These are phyloP conservation scores for Drosophila robusta DNA, from an alignment of 2,888 invertebrate genomes.

Conservation along the genomic window DNA sequence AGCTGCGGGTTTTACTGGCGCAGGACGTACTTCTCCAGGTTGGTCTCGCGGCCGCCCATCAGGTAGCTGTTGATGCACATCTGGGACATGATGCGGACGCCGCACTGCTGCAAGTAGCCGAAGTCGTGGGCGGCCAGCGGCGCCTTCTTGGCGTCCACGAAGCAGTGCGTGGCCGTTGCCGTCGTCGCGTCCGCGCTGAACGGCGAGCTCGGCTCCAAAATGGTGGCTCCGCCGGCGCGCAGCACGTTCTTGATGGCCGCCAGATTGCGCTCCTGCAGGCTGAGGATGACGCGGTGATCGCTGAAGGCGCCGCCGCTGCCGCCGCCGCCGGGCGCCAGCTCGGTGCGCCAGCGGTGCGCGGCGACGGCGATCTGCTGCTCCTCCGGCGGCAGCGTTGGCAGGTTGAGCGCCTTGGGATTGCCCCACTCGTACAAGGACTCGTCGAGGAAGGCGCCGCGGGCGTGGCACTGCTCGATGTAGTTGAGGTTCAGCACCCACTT, in stretches of 20 bases:
- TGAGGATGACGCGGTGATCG: slow-evolving; percentile 86
- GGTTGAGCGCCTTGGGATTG: slow-evolving; percentile 88
- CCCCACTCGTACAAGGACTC: slow-evolving; percentile 95
- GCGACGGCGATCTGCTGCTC: slow-evolving; percentile 87
- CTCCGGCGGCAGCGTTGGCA: slow-evolving; percentile 84
- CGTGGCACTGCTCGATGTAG: slow-evolving; percentile 90
- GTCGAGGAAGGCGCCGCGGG: slow-evolving; percentile 76
- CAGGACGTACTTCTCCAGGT: slow-evolving; percentile 73
- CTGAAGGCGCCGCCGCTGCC: slow-evolving; percentile 86
- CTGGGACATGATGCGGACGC: slow-evolving; percentile 80
- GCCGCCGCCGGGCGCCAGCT: slow-evolving; percentile 81
- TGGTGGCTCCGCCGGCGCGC: slow-evolving; percentile 90
- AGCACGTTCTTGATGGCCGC: slow-evolving; percentile 90
- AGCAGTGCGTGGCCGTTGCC: slow-evolving; percentile 82
- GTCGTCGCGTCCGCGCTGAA: slow-evolving; percentile 60
- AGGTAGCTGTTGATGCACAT: slow-evolving; percentile 83
- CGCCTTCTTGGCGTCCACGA: slow-evolving; percentile 81
- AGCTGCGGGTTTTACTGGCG: slow-evolving; percentile 15
- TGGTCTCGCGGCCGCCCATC: slow-evolving; percentile 82
- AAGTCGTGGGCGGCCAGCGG: slow-evolving; percentile 75
- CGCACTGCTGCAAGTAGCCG: slow-evolving; percentile 64
- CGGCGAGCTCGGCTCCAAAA: slow-evolving; percentile 86
- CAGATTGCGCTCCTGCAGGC: slow-evolving; percentile 86
- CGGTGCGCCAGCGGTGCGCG: slow-evolving; percentile 90
- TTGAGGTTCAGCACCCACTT: slow-evolving; percentile 94